Evolutionary conservation across 2,797 vertebrate species (phyloP).

Genomic region (Anas flavirostris): DNA sequence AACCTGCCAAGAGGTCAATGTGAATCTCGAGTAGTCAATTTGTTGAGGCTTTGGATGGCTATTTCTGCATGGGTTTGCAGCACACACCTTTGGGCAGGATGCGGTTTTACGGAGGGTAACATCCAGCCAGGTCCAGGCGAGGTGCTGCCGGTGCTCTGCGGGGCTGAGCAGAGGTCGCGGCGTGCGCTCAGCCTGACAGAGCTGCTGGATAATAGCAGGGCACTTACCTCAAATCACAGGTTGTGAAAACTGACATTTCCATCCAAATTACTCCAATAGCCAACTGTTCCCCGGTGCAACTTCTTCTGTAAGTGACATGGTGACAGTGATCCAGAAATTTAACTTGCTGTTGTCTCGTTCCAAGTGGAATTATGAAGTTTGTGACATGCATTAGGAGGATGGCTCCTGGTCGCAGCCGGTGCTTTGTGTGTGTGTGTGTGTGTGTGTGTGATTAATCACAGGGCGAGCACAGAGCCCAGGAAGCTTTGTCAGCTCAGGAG

Average conservation of each 20-base stretch:
- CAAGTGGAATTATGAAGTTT: constrained; percentile 40
- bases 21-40: background rate
- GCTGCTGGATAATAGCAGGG: constrained; percentile 48
- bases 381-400: constrained; percentile 62
- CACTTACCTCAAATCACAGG: constrained; percentile 72
- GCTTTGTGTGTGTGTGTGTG: constrained; percentile 12
- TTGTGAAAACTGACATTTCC: constrained; percentile 73
- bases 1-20: constrained; percentile 12
- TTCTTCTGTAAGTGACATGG: constrained; percentile 50
- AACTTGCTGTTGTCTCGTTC: constrained; percentile 67
- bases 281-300: constrained; percentile 48
- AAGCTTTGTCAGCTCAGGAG: constrained; percentile 28
- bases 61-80: background rate
- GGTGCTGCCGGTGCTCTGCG: background rate
- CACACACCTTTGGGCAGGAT: background rate
- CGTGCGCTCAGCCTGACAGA: constrained; percentile 16
- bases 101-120: background rate
- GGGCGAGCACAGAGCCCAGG: background rate
- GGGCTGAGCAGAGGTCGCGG: background rate
- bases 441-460: constrained; percentile 27
- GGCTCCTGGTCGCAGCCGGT: background rate
- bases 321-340: constrained; percentile 66
- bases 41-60: background rate
- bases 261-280: constrained; percentile 67
- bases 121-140: background rate